phyloP scores from a whole-genome alignment of 2,888 invertebrate genomes.

The Phortica magna region DNA sequence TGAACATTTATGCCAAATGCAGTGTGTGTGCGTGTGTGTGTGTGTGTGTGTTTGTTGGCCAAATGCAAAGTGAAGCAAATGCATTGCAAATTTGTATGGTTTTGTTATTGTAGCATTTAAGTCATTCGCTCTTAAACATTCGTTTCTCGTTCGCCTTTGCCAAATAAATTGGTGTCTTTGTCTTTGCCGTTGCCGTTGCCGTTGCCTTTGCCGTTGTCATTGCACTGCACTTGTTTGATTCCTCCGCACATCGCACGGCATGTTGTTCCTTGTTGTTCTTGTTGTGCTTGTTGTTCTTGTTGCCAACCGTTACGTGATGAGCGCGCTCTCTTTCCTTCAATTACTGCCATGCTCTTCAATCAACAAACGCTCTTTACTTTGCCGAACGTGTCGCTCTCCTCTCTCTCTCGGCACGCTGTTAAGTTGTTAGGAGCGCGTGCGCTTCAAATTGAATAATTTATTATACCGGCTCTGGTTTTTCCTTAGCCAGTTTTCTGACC shows the following conservation, averaged over 20 bases:
- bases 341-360: not conserved
- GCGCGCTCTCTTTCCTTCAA: not conserved
- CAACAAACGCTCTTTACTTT: too few relatives aligned
- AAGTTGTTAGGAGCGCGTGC: slow-evolving; percentile 11
- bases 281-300: too few relatives aligned
- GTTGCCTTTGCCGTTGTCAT: too few relatives aligned
- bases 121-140: too few relatives aligned
- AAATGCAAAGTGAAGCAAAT: too few relatives aligned
- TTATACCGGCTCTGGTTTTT: slow-evolving; percentile 28
- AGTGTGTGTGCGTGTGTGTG: not conserved
- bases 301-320: not conserved
- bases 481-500: not conserved
- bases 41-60: not conserved
- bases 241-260: not conserved
- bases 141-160: too few relatives aligned
- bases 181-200: too few relatives aligned
- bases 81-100: too few relatives aligned
- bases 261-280: not conserved
- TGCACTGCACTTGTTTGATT: slow-evolving; percentile 35
- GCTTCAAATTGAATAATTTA: slow-evolving; percentile 30
- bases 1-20: not conserved
- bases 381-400: not conserved
- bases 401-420: not conserved
- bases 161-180: too few relatives aligned
- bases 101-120: too few relatives aligned